phyloP scores from a whole-genome alignment of 2,888 invertebrate species.

The Helicoverpa assulta region DNA sequence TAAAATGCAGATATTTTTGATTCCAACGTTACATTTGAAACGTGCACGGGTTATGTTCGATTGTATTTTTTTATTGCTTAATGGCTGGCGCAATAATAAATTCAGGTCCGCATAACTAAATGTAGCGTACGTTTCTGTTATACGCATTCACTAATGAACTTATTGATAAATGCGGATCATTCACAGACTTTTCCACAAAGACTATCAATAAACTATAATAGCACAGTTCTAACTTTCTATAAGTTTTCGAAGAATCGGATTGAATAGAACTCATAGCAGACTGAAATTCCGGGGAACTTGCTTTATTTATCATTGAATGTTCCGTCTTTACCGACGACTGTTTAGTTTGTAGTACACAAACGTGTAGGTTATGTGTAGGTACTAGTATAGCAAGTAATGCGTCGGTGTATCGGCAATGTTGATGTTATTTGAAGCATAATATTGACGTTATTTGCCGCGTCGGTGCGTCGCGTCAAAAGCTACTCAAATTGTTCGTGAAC shows the following conservation, averaged over 20 bases:
- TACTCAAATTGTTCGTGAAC: slow-evolving; percentile 68
- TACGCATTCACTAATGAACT: background rate
- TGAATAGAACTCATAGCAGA: background rate
- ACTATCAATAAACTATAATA: background rate
- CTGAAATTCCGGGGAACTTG: background rate
- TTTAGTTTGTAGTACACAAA: background rate
- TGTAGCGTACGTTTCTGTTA: background rate
- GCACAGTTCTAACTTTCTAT: background rate
- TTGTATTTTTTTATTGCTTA: slow-evolving; percentile 36
- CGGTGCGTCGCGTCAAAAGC: slow-evolving; percentile 63
- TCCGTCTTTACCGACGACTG: slow-evolving; percentile 2
- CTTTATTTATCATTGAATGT: background rate
- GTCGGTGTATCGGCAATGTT: slow-evolving; percentile 39
- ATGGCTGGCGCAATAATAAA: slow-evolving; percentile 24
- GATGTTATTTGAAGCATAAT: slow-evolving; percentile 50
- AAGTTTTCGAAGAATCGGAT: background rate
- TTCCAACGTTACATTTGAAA: slow-evolving; percentile 41
- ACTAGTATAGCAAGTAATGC: slow-evolving; percentile 9
- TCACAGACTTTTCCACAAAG: background rate
- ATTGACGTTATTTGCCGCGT: slow-evolving; percentile 65
- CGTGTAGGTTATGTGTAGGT: background rate
- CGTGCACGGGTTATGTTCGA: slow-evolving; percentile 2
- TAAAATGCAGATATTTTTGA: slow-evolving; percentile 48
- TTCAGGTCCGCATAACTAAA: slow-evolving; percentile 4
- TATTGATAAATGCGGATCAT: background rate